Percentiles rank a stretch among this genome's conserved stretches.
Conservation (phyloP, 2,888 invertebrate species). For the Lepidonotus clava region DNA sequence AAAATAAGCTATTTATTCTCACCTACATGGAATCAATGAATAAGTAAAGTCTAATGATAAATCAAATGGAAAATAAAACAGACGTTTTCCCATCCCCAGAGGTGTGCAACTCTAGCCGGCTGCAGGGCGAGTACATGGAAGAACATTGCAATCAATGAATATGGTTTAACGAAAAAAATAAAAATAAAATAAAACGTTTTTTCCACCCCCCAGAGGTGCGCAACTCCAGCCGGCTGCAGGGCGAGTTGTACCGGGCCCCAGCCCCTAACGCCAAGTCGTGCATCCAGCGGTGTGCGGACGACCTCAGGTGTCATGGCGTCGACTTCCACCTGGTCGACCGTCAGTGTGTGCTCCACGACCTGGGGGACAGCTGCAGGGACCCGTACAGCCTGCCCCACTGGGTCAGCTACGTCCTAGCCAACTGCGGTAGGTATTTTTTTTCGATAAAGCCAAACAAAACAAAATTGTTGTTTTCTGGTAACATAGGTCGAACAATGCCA, state of each 20-base stretch:
- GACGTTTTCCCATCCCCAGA: not conserved
- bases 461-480: not conserved
- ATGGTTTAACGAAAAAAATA: not conserved
- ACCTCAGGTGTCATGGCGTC: not conserved
- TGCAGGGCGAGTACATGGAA: no score
- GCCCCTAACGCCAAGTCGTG: not conserved
- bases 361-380: not conserved
- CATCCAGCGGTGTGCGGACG: not conserved
- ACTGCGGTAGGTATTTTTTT: conserved; percentile 19
- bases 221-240: not conserved
- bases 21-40: not conserved
- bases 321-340: not conserved
- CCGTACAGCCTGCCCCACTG: not conserved
- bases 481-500: not conserved
- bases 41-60: not conserved
- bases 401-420: not conserved
- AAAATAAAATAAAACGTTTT: not conserved
- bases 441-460: not conserved
- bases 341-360: not conserved
- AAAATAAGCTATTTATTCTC: no score
- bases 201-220: not conserved
- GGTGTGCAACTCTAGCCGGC: not conserved
- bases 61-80: not conserved
- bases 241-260: not conserved
- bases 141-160: no score